A percentile compares a stretch with the other conserved stretches of the same genome.
phyloP scores from a whole-genome alignment of 2,888 invertebrate genomes.

The Ormyrus labotus region DNA sequence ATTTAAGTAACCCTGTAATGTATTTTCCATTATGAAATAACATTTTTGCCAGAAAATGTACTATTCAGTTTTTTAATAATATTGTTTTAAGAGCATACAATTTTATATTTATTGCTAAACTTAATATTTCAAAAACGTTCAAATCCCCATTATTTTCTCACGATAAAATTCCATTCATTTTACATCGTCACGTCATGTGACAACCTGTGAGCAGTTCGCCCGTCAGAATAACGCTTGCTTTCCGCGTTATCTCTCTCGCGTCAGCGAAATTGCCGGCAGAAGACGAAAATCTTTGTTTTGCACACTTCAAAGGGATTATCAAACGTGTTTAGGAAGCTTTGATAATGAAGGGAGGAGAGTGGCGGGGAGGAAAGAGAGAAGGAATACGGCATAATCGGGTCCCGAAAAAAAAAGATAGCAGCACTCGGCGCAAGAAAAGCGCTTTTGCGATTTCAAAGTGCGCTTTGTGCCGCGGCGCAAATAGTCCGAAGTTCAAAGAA shows the following conservation, averaged over 20 bases:
- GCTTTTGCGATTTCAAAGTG: slow-evolving; percentile 33
- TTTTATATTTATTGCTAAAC: too few species aligned
- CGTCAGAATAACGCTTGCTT: slow-evolving; percentile 5
- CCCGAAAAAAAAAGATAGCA: slow-evolving; percentile 15
- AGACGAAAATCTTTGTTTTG: slow-evolving; percentile 27
- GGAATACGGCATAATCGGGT: background rate
- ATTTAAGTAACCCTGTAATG: too few species aligned
- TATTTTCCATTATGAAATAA: too few species aligned
- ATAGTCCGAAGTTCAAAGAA: slow-evolving; percentile 28
- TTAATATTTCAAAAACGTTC: too few species aligned
- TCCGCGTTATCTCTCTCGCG: background rate
- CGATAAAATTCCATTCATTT: too few species aligned
- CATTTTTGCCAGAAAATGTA: too few species aligned
- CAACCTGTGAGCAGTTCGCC: too few species aligned
- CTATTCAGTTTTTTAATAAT: too few species aligned
- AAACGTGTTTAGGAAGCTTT: slow-evolving; percentile 29
- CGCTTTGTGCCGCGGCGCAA: slow-evolving; percentile 29
- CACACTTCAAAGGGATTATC: slow-evolving; percentile 29
- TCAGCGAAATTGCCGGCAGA: background rate
- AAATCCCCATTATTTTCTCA: too few species aligned
- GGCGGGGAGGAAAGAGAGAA: background rate
- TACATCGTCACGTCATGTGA: too few species aligned
- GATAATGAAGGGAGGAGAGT: slow-evolving; percentile 20
- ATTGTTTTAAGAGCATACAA: too few species aligned
- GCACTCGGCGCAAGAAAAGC: background rate